Evolutionary conservation across 2,888 invertebrate species (phyloP), one percentile per base, ranked within the genome.

Genomic region (Tiliacea citrago): DNA sequence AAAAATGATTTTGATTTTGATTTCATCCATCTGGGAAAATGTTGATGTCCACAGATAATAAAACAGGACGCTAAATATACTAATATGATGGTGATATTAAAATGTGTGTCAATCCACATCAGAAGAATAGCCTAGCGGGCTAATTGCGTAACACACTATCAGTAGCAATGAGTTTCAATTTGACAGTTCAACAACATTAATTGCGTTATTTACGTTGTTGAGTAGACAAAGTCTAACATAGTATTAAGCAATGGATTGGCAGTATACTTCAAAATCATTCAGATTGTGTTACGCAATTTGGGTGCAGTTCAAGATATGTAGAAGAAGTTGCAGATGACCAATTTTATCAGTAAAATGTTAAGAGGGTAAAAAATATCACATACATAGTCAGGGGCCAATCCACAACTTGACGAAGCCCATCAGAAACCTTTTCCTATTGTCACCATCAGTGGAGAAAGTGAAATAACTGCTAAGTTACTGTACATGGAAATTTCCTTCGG

Each of bases 391-490:
- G n/a, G n/a, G n/a, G n/a, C n/a, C n/a, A n/a, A n/a, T 18, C 5
- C 21, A 4, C 16, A 21, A 57, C 65, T 35, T 35, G 16, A 45
- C 21, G 16, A n/a, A 21, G 8, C 13, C 8, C 18, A 21, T 47
- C 29, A 73, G n/a, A 39, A 61, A 61, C 39, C 42, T 42, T 76
- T 79, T 60, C 61, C 55, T 12, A 81, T 53, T 57, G 77, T 61
- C 45, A 6, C 49, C 60, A 35, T 60, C 55, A 63, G n/a, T 24
- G 42, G 79, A 49, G 84, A 87, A 86, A 79, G 80, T 79, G 49
- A 81, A 75, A 65, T 71, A 42, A 45, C 57, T 68, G 57, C 68
- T 18, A 75, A 66, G 70, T 70, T 62, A 63, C 67, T 69, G 73
- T 69, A 73, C 49, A 61, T 77, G 69, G 67, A 70, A 71, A 58